These are phyloP conservation scores for Caenorhabditis sinica DNA, from an alignment of 2,888 invertebrate genomes.

Conservation along the genomic window DNA sequence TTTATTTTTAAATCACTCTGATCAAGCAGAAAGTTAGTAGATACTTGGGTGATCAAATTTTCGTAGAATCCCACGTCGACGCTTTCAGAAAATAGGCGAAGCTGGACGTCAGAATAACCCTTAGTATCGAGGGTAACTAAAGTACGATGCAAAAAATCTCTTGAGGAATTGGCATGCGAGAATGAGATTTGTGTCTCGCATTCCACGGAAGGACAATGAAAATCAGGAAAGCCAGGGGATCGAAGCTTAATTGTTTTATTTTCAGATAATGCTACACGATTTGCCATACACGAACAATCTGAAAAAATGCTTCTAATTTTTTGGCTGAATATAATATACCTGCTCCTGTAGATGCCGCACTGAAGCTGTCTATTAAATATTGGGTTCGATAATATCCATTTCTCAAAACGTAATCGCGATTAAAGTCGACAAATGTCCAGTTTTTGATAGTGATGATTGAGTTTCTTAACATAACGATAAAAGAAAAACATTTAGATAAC, in stretches of 20 bases:
- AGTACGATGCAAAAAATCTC: neutral
- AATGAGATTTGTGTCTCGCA: neutral
- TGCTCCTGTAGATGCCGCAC: neutral
- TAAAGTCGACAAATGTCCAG: conserved; percentile 7
- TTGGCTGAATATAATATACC: neutral
- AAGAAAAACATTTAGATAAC: too few species aligned
- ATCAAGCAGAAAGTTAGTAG: neutral
- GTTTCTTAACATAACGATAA: too few species aligned
- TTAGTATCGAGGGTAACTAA: neutral
- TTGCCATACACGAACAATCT: neutral
- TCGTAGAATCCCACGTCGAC: neutral
- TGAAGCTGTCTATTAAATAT: too few species aligned
- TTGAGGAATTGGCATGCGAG: too few species aligned
- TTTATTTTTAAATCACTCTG: neutral
- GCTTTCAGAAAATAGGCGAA: neutral
- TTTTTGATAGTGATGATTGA: neutral
- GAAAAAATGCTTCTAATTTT: neutral
- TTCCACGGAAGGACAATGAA: neutral
- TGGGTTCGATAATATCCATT: too few species aligned
- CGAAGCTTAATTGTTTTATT: neutral
- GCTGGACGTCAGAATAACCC: neutral
- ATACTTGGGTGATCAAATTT: neutral
- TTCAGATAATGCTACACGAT: neutral
- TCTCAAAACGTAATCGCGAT: too few species aligned
- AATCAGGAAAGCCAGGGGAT: neutral